Conservation (phyloP, 1,140 invertebrate genomes). For the Notospermus geniculatus region DNA sequence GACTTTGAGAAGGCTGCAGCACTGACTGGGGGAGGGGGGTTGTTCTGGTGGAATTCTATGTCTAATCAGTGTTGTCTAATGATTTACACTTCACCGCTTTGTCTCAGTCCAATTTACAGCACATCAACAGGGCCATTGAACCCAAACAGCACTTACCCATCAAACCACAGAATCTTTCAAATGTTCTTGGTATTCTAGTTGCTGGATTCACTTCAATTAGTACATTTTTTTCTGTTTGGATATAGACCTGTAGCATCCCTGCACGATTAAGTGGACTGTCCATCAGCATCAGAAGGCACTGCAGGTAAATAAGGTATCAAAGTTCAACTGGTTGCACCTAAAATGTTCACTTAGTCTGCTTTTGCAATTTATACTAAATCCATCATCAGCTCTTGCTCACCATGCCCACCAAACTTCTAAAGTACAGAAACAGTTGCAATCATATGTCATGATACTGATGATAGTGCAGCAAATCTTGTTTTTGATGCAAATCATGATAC, state of each 20-base stretch:
- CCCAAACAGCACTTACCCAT: conserved; percentile 72
- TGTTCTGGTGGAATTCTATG: too few species aligned
- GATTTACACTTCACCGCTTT: background rate
- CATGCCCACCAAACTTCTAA: too few species aligned
- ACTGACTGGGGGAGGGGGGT: too few species aligned
- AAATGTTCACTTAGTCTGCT: conserved; percentile 8
- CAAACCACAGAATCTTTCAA: conserved; percentile 95
- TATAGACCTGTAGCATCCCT: conserved; percentile 78
- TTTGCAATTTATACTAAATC: too few species aligned
- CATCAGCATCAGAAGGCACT: conserved; percentile 90
- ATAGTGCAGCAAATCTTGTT: too few species aligned
- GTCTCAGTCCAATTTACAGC: background rate
- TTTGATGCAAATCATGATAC: too few species aligned
- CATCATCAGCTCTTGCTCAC: too few species aligned
- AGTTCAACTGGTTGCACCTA: background rate
- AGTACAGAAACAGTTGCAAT: too few species aligned
- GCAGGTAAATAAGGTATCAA: too few species aligned
- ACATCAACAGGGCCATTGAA: too few species aligned
- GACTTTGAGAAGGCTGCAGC: too few species aligned
- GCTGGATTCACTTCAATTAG: conserved; percentile 98
- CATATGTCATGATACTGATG: too few species aligned
- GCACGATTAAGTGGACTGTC: conserved; percentile 93
- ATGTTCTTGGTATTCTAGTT: conserved; percentile 96
- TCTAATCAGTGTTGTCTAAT: background rate
- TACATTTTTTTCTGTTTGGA: conserved; percentile 95